phyloP scores from a whole-genome alignment of 2,113 vertebrate genomes.

The Callionymus lyra region DNA sequence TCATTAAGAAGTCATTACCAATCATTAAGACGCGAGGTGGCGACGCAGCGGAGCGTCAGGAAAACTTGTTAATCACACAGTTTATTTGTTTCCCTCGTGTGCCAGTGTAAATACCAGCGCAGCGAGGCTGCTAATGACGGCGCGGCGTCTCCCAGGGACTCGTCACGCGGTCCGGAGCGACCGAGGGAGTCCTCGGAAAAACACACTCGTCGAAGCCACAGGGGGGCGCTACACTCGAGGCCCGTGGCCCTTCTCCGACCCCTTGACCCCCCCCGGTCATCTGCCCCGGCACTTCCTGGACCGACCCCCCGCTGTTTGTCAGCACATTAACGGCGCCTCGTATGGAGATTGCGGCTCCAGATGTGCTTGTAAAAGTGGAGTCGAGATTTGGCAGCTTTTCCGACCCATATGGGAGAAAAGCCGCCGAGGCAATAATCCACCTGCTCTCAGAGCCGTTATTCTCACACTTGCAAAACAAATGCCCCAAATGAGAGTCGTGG shows the following conservation, averaged over 20 bases:
- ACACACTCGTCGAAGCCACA: too few species aligned
- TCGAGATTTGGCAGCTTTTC: conserved; percentile 39
- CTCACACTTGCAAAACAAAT: conserved; percentile 46
- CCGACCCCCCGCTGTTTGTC: conserved; percentile 46
- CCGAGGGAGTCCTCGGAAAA: too few species aligned
- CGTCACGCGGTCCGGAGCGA: too few species aligned
- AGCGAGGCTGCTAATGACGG: neutral
- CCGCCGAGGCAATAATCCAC: conserved; percentile 49
- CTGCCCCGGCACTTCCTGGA: too few species aligned
- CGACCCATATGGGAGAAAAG: conserved; percentile 49
- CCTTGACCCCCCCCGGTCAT: conserved; percentile 35
- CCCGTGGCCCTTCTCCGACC: conserved; percentile 9
- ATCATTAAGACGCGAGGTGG: conserved; percentile 70
- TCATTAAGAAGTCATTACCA: conserved; percentile 75
- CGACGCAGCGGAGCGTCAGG: conserved; percentile 46
- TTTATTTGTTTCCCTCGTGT: conserved; percentile 69
- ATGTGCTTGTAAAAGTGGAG: conserved; percentile 56
- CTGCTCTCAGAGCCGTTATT: conserved; percentile 52
- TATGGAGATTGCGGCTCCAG: conserved; percentile 57
- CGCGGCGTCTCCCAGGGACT: conserved; percentile 49
- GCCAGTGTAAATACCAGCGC: conserved; percentile 59
- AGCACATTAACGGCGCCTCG: conserved; percentile 44
- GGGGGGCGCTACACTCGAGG: too few species aligned
- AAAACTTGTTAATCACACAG: conserved; percentile 70
- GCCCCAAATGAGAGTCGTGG: conserved; percentile 40